Conservation (phyloP, 2,888 invertebrate genomes). For the Drosophila limbata region DNA sequence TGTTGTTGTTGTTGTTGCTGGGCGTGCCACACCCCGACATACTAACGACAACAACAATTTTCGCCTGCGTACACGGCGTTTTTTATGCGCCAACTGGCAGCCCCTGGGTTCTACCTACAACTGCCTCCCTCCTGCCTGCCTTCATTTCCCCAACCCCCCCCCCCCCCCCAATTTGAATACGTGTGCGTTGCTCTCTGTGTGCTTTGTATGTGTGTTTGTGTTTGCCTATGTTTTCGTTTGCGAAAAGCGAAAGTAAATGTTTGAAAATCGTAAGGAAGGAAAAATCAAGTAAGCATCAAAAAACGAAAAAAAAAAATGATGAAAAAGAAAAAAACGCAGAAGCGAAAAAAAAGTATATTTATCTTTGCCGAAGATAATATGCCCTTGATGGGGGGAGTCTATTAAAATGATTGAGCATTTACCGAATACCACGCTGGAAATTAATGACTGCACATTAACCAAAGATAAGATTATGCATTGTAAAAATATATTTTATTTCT, state of each 20-base stretch:
- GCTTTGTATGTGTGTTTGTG: constrained; percentile 41
- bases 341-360: constrained; percentile 38
- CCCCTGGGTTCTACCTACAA: constrained; percentile 47
- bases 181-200: constrained; percentile 51
- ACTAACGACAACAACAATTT: constrained; percentile 64
- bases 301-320: constrained; percentile 19
- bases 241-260: constrained; percentile 81
- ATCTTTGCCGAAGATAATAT: constrained; percentile 61
- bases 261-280: constrained; percentile 80
- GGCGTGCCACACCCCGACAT: constrained; percentile 45
- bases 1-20: constrained; percentile 40
- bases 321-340: constrained; percentile 19
- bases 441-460: constrained; percentile 33
- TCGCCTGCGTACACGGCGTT: constrained; percentile 77
- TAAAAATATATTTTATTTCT: constrained; percentile 30
- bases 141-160: constrained; percentile 14
- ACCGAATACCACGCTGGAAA: constrained; percentile 34
- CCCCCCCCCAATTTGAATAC: constrained; percentile 68
- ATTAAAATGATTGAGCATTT: constrained; percentile 60
- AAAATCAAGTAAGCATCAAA: constrained; percentile 76
- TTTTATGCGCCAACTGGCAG: constrained; percentile 64
- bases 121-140: neutral
- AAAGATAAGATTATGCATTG: constrained; percentile 30
- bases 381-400: constrained; percentile 48
- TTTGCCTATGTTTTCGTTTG: constrained; percentile 74